Evolutionary conservation across 2,113 vertebrate genomes (phyloP), one percentile per base, ranked within the genome.

Genomic region (Hyperopisus bebe): DNA sequence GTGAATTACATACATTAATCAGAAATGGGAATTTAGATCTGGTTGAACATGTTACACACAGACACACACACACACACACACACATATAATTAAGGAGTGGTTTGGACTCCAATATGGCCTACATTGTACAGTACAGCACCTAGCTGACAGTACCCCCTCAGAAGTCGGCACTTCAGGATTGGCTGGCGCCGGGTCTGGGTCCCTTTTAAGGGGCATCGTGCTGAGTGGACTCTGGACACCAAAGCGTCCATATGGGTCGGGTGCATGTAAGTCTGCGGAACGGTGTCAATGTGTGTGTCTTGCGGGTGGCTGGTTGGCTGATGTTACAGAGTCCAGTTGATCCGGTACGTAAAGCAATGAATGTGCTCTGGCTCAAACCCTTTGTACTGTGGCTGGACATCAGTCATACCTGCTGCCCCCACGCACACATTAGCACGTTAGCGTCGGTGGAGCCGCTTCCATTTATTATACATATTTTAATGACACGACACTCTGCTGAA

Each of bases 1-100:
- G 35, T 62, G 87, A 83, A 90, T 50, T 90, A 51, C 90, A 90
- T 55, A n/a, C n/a, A 31, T 11, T 13, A 55, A 27, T n/a, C 21
- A 74, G 27, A 77, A 62, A 46, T 24, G 24, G 51, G 5, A 8
- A 42, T 17, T 80, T 44, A 46, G 42, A 84, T 21, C 19, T 84
- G 42, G 8, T 3, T n/a, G 24, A 70, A 5, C 62, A 6, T 11
- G n/a, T 27, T 66, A n/a, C 21, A 8, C 55, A 53, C 51, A 53
- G 17, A 53, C 3, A 53, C 50, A 19, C 51, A 53, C 1, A 53
- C 51, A 55, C 53, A 55, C 3, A 51, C 44, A 46, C 44, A 46
- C 44, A 51, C 7, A 0, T n/a, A 62, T 62, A n/a, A 27, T 62
- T 8, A 3, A 9, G 24, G 58, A 27, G 8, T 9, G 58, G 2